These are phyloP conservation scores for Actinernus sp. DNA, from an alignment of 92 coral and sea anemone genomes.

Conservation along the genomic window DNA sequence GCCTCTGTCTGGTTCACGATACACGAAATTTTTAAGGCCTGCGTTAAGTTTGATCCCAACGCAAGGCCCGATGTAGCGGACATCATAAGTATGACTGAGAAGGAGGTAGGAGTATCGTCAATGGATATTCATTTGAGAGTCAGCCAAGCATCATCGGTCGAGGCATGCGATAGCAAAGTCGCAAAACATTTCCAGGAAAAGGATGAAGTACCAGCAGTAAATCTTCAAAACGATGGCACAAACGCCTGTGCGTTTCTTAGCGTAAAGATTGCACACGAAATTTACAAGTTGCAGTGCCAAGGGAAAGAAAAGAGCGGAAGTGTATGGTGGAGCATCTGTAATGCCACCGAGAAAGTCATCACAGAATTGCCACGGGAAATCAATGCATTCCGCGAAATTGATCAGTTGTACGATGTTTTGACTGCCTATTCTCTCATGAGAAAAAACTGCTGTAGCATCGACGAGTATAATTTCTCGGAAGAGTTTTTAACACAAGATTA, in stretches of 20 bases:
- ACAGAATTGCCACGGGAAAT: slow-evolving; percentile 6
- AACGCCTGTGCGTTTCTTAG: slow-evolving; percentile 23
- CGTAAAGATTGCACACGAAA: slow-evolving; percentile 9
- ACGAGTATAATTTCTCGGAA: slow-evolving; percentile 4
- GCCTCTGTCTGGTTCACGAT: slow-evolving; percentile 8
- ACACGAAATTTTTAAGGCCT: neutral
- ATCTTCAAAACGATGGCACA: slow-evolving; percentile 10
- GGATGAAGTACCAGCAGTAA: neutral
- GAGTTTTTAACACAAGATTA: neutral
- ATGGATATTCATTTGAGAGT: too few species aligned
- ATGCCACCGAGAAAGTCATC: slow-evolving; percentile 5
- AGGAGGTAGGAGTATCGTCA: too few species aligned
- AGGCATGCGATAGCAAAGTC: too few species aligned
- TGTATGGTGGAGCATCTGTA: slow-evolving; percentile 5
- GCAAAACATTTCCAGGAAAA: neutral
- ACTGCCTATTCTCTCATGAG: slow-evolving; percentile 4
- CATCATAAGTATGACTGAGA: neutral
- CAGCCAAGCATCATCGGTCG: too few species aligned
- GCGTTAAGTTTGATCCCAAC: slow-evolving; percentile 10
- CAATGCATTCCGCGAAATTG: neutral
- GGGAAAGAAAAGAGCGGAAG: neutral
- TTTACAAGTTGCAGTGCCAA: neutral
- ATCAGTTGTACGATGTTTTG: slow-evolving; percentile 1
- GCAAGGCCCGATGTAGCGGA: slow-evolving; percentile 1
- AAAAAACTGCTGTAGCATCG: neutral